Percentiles rank a stretch among this genome's conserved stretches.
Conservation (phyloP, 2,888 invertebrate species). For the Gastracanthus pulcherrimus region DNA sequence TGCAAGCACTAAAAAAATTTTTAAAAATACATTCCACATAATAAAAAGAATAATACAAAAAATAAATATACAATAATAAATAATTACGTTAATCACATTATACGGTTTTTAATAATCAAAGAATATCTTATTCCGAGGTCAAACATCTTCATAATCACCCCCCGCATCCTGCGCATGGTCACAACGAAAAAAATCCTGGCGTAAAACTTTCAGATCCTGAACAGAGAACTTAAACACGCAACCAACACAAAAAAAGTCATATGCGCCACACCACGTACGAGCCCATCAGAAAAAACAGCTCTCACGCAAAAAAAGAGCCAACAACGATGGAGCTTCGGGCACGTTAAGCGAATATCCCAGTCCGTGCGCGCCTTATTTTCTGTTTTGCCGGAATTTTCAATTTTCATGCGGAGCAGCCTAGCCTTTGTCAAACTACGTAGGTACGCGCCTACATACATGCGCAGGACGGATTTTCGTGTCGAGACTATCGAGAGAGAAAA, state of each 20-base stretch:
- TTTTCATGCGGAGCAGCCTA: conserved; percentile 25
- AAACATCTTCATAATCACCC: background rate
- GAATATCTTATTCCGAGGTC: background rate
- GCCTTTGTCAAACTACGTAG: conserved; percentile 14
- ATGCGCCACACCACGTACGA: background rate
- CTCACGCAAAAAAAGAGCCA: background rate
- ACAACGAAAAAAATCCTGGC: background rate
- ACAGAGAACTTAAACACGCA: background rate
- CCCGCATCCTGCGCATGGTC: background rate
- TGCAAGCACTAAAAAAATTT: too few species aligned
- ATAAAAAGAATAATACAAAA: too few species aligned
- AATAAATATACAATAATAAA: too few species aligned
- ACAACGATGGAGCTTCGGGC: too few species aligned
- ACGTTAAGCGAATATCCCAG: conserved; percentile 37
- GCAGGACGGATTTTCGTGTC: too few species aligned
- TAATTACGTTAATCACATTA: too few species aligned
- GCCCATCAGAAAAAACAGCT: background rate
- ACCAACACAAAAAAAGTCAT: background rate
- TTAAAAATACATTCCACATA: too few species aligned
- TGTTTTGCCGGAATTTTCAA: conserved; percentile 37
- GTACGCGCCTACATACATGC: background rate
- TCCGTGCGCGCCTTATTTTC: conserved; percentile 15
- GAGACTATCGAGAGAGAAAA: too few species aligned
- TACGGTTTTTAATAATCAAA: background rate
- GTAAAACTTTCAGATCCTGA: background rate